Evolutionary conservation across 2,888 invertebrate genomes (phyloP), one percentile per base, ranked within the genome.

Genomic region (Hecatera dysodea): DNA sequence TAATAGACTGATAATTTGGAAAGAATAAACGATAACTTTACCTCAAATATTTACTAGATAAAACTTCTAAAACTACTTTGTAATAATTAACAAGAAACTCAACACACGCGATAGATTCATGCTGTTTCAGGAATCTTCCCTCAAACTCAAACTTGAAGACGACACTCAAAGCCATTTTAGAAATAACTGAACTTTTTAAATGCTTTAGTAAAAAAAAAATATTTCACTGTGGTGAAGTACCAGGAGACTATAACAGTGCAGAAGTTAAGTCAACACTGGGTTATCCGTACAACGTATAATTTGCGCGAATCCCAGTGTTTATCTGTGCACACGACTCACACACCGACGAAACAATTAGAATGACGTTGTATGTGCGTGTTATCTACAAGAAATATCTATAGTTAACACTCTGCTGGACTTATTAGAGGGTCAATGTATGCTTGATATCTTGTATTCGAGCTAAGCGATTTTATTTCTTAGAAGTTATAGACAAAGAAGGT

Each of bases 101-200:
- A 86, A 90, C 90, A 85, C 85, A 91, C 89, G 87, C 84, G 55
- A 86, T 75, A 57, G 64, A 83, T 67, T 84, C 81, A 72, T 82
- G 73, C 27, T 72, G 80, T 64, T 82, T 73, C 79, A 83, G 72
- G 39, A 83, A 81, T 66, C 75, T 81, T 33, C 84, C 79, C 69
- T 84, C 80, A 61, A 80, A 75, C 48, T 87, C 82, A 66, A 78
- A 76, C 46, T 84, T 86, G 57, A 78, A 72, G 72, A 81, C 80
- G 68, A 90, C 86, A 85, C 87, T 85, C 22, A 90, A 52, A 60
- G 89, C 87, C 92, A 92, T 92, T 75, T 80, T 86, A 46, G 15
- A 24, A 59, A 71, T 66, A 57, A 71, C 59, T 59, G 27, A 55
- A 57, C 36, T 74, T 42, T 50, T 44, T 46, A 66, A 59, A 15